These are phyloP conservation scores for Myotis pilosus DNA, from an alignment of 2,797 vertebrate species.

Conservation along the genomic window DNA sequence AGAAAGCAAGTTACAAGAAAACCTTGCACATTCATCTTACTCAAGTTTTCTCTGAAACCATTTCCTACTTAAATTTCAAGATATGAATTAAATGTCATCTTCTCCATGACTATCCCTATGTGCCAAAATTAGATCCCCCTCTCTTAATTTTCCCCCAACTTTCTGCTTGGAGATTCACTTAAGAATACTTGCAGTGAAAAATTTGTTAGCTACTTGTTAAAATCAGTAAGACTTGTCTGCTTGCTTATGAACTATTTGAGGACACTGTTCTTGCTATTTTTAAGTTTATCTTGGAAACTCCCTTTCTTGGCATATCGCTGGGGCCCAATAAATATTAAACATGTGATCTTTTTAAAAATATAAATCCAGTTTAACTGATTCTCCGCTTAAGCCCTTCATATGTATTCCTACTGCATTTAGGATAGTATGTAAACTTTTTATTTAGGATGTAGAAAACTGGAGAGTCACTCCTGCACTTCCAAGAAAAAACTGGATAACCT, in stretches of 20 bases:
- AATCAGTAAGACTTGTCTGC: background rate
- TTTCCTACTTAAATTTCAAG: background rate
- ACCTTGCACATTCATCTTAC: background rate
- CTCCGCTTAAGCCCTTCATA: background rate
- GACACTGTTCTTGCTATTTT: background rate
- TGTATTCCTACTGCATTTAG: background rate
- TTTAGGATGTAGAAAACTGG: background rate
- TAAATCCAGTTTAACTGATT: background rate
- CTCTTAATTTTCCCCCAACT: background rate
- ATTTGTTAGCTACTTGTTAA: background rate
- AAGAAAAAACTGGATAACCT: background rate
- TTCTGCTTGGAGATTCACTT: background rate
- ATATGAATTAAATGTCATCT: background rate
- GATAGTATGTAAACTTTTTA: background rate
- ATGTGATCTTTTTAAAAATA: background rate
- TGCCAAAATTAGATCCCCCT: background rate
- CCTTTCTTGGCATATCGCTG: background rate
- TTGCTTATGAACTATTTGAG: background rate
- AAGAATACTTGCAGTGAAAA: background rate
- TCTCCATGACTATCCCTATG: background rate
- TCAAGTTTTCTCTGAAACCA: slow-evolving; percentile 1
- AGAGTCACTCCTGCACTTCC: background rate
- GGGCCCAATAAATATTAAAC: slow-evolving; percentile 36
- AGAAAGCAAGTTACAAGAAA: slow-evolving; percentile 24
- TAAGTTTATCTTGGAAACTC: slow-evolving; percentile 39